Base-by-base conservation (phyloP, 53 echinoderm and acorn worm genomes). In the Astropecten irregularis region DNA sequence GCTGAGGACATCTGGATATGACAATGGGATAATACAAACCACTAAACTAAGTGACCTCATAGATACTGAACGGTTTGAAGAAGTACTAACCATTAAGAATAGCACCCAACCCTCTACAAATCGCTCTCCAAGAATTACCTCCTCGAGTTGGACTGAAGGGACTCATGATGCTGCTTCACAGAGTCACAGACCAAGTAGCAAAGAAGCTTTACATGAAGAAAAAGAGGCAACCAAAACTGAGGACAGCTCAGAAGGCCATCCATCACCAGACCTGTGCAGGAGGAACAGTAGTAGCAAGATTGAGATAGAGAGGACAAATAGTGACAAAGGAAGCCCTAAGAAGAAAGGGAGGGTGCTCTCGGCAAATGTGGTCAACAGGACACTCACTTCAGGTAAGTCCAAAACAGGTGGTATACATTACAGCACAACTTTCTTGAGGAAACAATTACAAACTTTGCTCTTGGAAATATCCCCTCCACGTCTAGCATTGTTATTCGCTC, bases 341-440 rank as follows among this genome's bases (percentile, higher is more conserved):
- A 72, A 62, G 51, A 44, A 54, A n/a, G 62, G 38, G 11, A 57
- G 30, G 15, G 14, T 54, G 15, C 61, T 88, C 4, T 76, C 88
- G 2, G 71, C 82, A 16, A 40, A 58, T 27, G 88, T 88, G 33
- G 53, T 70, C 48, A 81, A 82, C 37, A 52, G 88, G 34, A 69
- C 82, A 19, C 64, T 88, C 7, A 60, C 82, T 11, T 88, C 88
- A 59, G 82, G 88, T 88, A 63, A 64, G 52, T 7, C n/a, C 21
- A n/a, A n/a, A n/a, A n/a, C n/a, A n/a, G n/a, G n/a, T n/a, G n/a
- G n/a, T n/a, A n/a, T n/a, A n/a, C n/a, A n/a, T n/a, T n/a, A n/a
- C n/a, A n/a, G n/a, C n/a, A n/a, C n/a, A n/a, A n/a, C n/a, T n/a
- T n/a, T n/a, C n/a, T n/a, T n/a, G n/a, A n/a, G n/a, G n/a, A n/a